Evolutionary conservation across 2,797 vertebrate genomes (phyloP).

Genomic region (Dromococcyx pavoninus): DNA sequence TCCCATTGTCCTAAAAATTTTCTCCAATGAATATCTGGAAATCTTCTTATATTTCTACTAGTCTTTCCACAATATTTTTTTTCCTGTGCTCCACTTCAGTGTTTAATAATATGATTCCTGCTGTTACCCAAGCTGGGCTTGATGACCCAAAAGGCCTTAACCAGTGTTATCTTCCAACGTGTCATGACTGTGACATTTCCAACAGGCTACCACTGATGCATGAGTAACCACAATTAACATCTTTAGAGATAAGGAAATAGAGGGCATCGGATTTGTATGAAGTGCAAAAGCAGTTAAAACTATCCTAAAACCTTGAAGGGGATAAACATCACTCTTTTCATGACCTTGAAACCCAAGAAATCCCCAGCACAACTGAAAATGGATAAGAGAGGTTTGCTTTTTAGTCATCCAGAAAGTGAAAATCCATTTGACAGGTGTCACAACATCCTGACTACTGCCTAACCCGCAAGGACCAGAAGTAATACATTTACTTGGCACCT

Average conservation of each 20-base stretch:
- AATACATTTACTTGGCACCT: neutral
- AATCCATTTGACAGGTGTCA: constrained; percentile 68
- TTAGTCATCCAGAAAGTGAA: constrained; percentile 53
- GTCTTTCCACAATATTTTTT: neutral
- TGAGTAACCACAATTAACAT: constrained; percentile 7
- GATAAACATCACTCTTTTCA: constrained; percentile 37
- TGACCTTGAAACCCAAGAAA: constrained; percentile 74
- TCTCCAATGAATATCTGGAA: neutral
- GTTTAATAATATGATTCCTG: neutral
- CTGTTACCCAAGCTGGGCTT: neutral
- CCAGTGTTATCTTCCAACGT: neutral
- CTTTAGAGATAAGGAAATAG: neutral
- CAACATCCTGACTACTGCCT: constrained; percentile 58
- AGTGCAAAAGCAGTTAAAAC: constrained; percentile 45
- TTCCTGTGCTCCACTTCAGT: neutral
- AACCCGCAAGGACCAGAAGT: neutral
- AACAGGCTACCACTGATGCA: neutral
- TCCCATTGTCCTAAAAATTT: neutral
- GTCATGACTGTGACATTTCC: neutral
- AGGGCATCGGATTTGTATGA: neutral
- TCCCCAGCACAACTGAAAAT: constrained; percentile 59
- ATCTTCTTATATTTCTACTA: neutral
- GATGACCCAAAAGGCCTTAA: neutral
- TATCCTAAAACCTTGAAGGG: neutral
- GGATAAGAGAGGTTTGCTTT: constrained; percentile 43